phyloP scores from a whole-genome alignment of 2,113 vertebrate species.

The Sciurus niger region DNA sequence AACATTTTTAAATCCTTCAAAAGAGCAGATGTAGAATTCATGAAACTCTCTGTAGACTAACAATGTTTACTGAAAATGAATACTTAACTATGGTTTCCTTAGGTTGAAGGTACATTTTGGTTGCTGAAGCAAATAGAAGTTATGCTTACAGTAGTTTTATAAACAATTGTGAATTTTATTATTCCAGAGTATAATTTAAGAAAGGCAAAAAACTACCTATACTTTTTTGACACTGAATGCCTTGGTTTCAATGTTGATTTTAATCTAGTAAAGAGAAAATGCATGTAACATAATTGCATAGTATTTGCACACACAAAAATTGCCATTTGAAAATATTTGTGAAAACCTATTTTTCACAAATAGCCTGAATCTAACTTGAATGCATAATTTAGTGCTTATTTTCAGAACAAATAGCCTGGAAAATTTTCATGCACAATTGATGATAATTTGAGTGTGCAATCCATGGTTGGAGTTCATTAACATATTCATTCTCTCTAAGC shows the following conservation, averaged over 20 bases:
- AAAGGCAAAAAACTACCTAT: background rate
- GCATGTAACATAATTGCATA: constrained; percentile 65
- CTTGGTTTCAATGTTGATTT: constrained; percentile 2
- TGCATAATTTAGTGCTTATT: constrained; percentile 89
- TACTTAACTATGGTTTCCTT: background rate
- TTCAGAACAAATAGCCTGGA: constrained; percentile 89
- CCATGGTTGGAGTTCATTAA: constrained; percentile 81
- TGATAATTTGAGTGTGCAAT: constrained; percentile 88
- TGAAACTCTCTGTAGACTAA: background rate
- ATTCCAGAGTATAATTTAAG: background rate
- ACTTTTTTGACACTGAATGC: background rate
- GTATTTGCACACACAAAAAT: constrained; percentile 85
- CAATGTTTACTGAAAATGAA: constrained; percentile 5
- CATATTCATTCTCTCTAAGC: constrained; percentile 84
- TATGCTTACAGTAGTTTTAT: background rate
- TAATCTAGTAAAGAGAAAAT: constrained; percentile 61
- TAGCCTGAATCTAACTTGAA: constrained; percentile 81
- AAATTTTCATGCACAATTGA: constrained; percentile 89
- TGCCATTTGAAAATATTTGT: constrained; percentile 85
- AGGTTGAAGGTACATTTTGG: background rate
- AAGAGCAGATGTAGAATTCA: background rate
- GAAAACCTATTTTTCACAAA: constrained; percentile 81
- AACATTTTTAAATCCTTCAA: background rate
- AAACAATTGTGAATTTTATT: constrained; percentile 49
- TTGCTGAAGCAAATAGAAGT: background rate